These are phyloP conservation scores for Aleiodes testaceus DNA, from an alignment of 2,888 invertebrate species.

Conservation along the genomic window DNA sequence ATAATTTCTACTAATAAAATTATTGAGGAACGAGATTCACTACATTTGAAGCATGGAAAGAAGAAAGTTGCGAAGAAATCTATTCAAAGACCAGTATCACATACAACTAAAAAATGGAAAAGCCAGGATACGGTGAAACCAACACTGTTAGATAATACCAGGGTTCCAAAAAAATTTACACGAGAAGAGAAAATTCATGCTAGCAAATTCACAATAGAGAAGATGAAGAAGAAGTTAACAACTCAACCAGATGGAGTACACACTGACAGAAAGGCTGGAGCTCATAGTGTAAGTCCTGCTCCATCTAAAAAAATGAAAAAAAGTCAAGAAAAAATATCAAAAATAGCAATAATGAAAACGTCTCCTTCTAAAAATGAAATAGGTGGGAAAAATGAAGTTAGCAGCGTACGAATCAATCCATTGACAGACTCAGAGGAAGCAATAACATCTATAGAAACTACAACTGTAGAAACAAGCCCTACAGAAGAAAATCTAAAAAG, in stretches of 20 bases:
- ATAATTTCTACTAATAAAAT: background rate
- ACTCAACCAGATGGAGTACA: conserved; percentile 18
- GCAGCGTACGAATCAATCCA: background rate
- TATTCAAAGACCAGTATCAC: background rate
- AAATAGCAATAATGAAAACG: conserved; percentile 28
- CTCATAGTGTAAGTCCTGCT: background rate
- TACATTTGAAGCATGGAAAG: background rate
- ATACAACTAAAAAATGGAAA: background rate
- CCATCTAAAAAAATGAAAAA: conserved; percentile 37
- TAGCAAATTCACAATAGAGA: conserved; percentile 4
- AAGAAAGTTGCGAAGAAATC: conserved; percentile 1
- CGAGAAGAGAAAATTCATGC: conserved; percentile 12
- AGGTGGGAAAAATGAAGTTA: conserved; percentile 18
- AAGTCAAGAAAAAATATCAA: conserved; percentile 33
- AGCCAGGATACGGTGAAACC: background rate
- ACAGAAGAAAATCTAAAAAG: conserved; percentile 4
- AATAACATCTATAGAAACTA: background rate
- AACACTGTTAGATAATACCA: background rate
- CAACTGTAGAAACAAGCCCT: background rate
- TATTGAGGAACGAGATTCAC: background rate
- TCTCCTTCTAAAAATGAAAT: conserved; percentile 1
- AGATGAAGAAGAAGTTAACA: background rate
- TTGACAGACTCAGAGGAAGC: conserved; percentile 16
- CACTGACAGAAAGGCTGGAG: background rate
- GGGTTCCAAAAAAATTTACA: conserved; percentile 8